Percentiles rank a stretch among this genome's conserved stretches.
Evolutionary conservation across 2,113 vertebrate species (phyloP).

Genomic region (Otocyon megalotis): DNA sequence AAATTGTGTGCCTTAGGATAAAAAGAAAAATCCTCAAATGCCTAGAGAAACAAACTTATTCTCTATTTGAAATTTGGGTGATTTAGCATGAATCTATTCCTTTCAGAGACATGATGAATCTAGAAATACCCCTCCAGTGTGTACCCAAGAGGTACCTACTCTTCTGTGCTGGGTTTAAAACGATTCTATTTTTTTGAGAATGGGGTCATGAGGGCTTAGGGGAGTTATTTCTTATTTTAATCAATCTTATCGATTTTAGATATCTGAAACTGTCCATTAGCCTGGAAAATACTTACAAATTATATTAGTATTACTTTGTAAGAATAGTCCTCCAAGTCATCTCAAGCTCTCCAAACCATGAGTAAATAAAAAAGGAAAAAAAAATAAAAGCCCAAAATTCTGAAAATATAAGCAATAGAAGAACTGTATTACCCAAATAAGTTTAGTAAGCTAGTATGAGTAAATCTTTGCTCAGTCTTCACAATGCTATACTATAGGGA

Average conservation of each 20-base stretch:
- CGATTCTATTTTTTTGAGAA: neutral
- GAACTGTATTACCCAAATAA: neutral
- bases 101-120: neutral
- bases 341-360: neutral
- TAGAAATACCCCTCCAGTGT: neutral
- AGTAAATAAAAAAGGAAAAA: neutral
- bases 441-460: neutral
- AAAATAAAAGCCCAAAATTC: neutral
- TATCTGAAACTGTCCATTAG: neutral
- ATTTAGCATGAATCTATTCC: neutral
- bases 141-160: no score
- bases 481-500: slow-evolving; percentile 41
- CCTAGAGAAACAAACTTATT: neutral
- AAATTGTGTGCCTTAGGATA: neutral
- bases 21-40: neutral
- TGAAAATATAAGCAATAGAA: neutral
- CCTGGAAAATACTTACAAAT: neutral
- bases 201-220: neutral
- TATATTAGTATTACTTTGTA: neutral
- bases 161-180: neutral
- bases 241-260: neutral
- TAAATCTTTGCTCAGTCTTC: slow-evolving; percentile 2
- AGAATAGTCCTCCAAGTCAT: neutral
- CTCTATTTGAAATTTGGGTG: neutral
- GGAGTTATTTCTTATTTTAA: neutral